Percentiles rank a stretch among this genome's conserved stretches.
Conservation (phyloP, 2,797 vertebrate species). For the Oreochromis grahami region DNA sequence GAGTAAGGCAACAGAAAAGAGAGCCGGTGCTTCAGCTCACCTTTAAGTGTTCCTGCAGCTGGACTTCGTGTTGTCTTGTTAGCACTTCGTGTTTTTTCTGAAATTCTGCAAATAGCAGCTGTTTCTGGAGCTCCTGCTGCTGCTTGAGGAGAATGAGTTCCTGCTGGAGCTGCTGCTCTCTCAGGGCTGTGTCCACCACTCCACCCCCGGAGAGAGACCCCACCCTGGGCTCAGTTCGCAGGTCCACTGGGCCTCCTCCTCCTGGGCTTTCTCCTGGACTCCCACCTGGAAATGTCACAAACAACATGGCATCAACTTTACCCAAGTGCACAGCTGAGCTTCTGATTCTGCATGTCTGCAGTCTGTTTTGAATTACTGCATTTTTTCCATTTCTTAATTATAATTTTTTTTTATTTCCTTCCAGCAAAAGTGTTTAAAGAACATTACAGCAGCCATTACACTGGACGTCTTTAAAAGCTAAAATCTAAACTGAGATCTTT, state of each 20-base stretch:
- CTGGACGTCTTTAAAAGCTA: background rate
- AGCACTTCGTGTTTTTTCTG: slow-evolving; percentile 96
- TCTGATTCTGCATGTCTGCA: background rate
- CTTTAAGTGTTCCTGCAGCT: slow-evolving; percentile 95
- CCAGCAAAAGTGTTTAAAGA: background rate
- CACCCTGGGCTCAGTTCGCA: slow-evolving; percentile 78
- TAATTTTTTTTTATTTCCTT: background rate
- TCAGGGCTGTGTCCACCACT: slow-evolving; percentile 75
- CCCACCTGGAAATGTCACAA: slow-evolving; percentile 19
- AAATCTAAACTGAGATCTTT: background rate
- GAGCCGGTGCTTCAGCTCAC: slow-evolving; percentile 44
- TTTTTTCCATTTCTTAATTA: background rate
- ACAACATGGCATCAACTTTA: background rate
- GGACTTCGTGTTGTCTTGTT: slow-evolving; percentile 91
- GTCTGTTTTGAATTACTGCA: background rate
- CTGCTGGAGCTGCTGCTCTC: slow-evolving; percentile 93
- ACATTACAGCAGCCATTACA: background rate
- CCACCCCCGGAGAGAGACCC: slow-evolving; percentile 49
- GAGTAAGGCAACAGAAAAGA: background rate
- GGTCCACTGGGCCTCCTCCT: slow-evolving; percentile 81
- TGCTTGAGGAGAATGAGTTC: slow-evolving; percentile 91
- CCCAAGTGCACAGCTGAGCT: background rate
- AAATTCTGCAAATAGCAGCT: slow-evolving; percentile 94
- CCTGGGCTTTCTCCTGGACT: slow-evolving; percentile 64
- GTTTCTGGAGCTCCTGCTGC: slow-evolving; percentile 96